Conservation (phyloP, 2,888 invertebrate genomes). For the Hipparchia sbordonii region DNA sequence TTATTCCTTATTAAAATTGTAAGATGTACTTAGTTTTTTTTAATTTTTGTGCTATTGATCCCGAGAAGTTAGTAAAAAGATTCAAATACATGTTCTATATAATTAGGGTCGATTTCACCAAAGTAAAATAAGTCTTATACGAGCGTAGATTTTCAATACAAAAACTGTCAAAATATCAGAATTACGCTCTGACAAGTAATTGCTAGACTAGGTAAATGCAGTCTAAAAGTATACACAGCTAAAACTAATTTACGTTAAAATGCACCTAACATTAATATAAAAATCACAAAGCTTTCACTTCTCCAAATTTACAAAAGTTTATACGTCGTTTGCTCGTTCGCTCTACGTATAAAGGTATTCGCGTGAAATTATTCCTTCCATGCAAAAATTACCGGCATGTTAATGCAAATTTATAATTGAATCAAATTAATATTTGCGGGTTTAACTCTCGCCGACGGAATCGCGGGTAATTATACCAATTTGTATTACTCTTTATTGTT, state of each 20-base stretch:
- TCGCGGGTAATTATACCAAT: constrained; percentile 32
- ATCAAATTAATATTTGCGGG: constrained; percentile 71
- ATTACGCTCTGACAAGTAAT: too few relatives aligned
- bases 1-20: too few relatives aligned
- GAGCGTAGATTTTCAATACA: too few relatives aligned
- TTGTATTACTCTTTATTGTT: constrained; percentile 30
- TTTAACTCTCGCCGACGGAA: constrained; percentile 29
- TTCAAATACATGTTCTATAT: too few relatives aligned
- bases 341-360: constrained; percentile 27
- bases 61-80: too few relatives aligned
- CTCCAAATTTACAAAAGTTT: constrained; percentile 28
- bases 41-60: too few relatives aligned
- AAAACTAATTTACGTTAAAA: constrained; percentile 12
- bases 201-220: neutral
- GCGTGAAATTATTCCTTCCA: constrained; percentile 33
- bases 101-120: too few relatives aligned
- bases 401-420: constrained; percentile 73
- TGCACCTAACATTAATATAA: constrained; percentile 11
- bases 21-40: too few relatives aligned
- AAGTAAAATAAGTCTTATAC: too few relatives aligned
- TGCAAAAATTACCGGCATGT: constrained; percentile 32
- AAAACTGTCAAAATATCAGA: too few relatives aligned
- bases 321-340: constrained; percentile 26
- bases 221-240: neutral
- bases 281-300: constrained; percentile 22